Base-by-base conservation (phyloP, 2,888 invertebrate species). In the Drosophila silvestris region DNA sequence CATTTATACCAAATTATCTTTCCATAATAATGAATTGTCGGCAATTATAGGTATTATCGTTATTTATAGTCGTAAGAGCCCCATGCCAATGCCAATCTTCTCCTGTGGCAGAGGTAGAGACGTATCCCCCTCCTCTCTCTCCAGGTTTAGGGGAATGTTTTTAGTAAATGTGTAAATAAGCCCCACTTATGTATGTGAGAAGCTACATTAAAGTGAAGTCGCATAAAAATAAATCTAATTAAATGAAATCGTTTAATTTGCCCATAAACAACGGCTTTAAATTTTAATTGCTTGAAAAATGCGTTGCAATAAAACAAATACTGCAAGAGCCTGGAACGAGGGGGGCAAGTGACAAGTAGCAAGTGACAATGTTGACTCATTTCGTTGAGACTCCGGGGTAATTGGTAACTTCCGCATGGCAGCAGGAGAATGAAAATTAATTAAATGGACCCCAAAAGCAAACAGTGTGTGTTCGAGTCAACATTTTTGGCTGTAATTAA, bases 41-140 rank as follows among this genome's bases (percentile, higher is more conserved):
- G 92, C 92, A 93, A 92, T 92, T 92, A 92, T 92, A 91, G 92
- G 92, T 91, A 92, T 93, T 93, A 93, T 93, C 92, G 91, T 93
- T 93, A 92, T 92, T 92, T 92, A 92, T 93, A 91, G 93, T 92
- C 83, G 85, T 91, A 87, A 91, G 89, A 82, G 79, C 79, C 69
- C 76, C 72, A 76, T 70, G 80, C 80, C 75, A 75, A 75, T 79
- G 68, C 73, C 65, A 47, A 39, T 57, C n/a, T 70, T 70, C 44
- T 62, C 71, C 82, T 62, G 30, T 28, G 64, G 52, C 70, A 59
- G 66, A 59, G 5, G 10, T 19, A 3, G 19, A 30, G 14, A 16
- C 53, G 19, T 12, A 3, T 41, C 14, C 35, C 14, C 7, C 28
- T 22, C 32, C n/a, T 3, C 44, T 16, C 22, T 1, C 30, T 16